Percentiles rank a stretch among this genome's conserved stretches.
Evolutionary conservation across 2,113 vertebrate genomes (phyloP).

Genomic region (Hypocryptadius cinnamomeus): DNA sequence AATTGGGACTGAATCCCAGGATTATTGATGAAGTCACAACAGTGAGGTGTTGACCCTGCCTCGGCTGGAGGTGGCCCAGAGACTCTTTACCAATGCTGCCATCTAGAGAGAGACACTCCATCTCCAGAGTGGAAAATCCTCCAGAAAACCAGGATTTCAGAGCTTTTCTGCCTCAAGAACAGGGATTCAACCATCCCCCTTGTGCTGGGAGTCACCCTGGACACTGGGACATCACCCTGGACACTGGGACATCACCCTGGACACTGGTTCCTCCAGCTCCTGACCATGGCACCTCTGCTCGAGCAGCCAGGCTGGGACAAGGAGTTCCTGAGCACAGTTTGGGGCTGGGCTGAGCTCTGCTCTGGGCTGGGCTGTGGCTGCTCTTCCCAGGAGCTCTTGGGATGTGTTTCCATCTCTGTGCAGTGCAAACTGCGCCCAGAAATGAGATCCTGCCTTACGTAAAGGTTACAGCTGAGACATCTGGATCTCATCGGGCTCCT

Average conservation of each 20-base stretch:
- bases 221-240: background rate
- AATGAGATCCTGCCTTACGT: background rate
- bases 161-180: background rate
- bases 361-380: accelerated
- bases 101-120: background rate
- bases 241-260: background rate
- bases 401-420: background rate
- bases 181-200: background rate
- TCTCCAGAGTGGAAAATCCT: background rate
- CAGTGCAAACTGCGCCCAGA: background rate
- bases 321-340: background rate
- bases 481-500: conserved; percentile 38
- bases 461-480: background rate
- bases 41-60: background rate
- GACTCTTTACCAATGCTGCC: background rate
- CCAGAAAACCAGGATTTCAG: background rate
- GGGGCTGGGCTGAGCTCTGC: background rate
- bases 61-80: accelerated
- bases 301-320: background rate
- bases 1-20: background rate
- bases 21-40: background rate
- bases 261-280: no score
- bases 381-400: background rate
- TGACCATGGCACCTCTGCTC: background rate
- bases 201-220: background rate